A percentile compares a stretch with the other conserved stretches of the same genome.
These are phyloP conservation scores for Asbolus verrucosus DNA, from an alignment of 1,140 invertebrate species.

Conservation along the genomic window DNA sequence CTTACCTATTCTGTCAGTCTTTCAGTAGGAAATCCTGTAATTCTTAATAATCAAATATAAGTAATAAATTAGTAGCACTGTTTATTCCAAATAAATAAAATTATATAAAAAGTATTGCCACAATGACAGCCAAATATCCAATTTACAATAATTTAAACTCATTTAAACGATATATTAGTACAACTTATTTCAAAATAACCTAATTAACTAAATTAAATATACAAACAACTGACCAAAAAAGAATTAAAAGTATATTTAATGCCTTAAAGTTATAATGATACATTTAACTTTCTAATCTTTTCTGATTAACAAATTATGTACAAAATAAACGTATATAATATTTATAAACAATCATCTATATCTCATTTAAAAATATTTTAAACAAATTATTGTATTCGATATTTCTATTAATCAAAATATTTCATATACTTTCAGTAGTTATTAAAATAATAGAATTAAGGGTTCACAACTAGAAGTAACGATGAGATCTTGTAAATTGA, in stretches of 20 bases:
- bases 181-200: slow-evolving; percentile 3
- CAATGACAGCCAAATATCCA: slow-evolving; percentile 7
- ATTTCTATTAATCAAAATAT: neutral
- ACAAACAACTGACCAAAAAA: slow-evolving; percentile 3
- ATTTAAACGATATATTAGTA: slow-evolving; percentile 2
- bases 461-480: neutral
- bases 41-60: slow-evolving; percentile 11
- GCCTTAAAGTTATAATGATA: slow-evolving; percentile 3
- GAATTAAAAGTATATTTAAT: neutral
- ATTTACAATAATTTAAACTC: slow-evolving; percentile 16
- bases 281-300: neutral
- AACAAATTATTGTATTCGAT: slow-evolving; percentile 15
- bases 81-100: slow-evolving; percentile 46
- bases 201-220: slow-evolving; percentile 5
- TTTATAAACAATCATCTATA: slow-evolving; percentile 4
- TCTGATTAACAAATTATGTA: slow-evolving; percentile 16
- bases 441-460: neutral
- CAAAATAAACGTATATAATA: slow-evolving; percentile 7
- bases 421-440: too few relatives aligned
- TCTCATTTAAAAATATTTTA: neutral
- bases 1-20: slow-evolving; percentile 7
- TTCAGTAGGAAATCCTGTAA: neutral
- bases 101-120: slow-evolving; percentile 44
- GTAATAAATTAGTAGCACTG: slow-evolving; percentile 14
- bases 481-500: slow-evolving; percentile 4